Conservation (phyloP, 2,113 vertebrate species). For the Rutilus rutilus region DNA sequence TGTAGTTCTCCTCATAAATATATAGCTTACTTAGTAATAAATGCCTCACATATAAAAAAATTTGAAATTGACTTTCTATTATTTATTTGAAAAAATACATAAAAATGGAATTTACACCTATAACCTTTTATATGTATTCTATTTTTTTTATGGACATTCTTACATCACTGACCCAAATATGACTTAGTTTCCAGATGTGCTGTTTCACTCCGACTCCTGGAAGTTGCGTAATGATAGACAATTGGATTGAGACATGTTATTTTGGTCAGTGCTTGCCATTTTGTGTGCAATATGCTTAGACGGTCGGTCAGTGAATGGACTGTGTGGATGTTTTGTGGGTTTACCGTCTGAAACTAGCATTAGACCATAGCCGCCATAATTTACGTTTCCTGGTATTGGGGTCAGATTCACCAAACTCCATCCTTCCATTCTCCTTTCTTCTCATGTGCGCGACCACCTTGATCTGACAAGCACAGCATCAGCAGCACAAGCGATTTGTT, state of each 20-base stretch:
- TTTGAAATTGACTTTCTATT: too few species aligned
- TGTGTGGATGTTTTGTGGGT: background rate
- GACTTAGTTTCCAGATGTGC: background rate
- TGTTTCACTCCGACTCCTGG: background rate
- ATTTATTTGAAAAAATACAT: too few species aligned
- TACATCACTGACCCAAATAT: background rate
- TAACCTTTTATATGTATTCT: background rate
- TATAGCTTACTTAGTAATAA: background rate
- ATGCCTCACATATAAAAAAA: too few species aligned
- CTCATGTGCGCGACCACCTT: background rate
- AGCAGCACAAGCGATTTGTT: constrained; percentile 61
- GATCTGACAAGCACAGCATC: constrained; percentile 42
- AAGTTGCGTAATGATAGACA: background rate
- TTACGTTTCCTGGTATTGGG: constrained; percentile 6
- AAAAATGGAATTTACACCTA: too few species aligned
- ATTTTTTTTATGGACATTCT: background rate
- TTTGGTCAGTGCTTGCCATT: background rate
- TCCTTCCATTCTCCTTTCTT: background rate
- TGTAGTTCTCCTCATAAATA: background rate
- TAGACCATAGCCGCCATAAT: background rate
- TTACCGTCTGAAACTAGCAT: background rate
- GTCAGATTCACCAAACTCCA: background rate
- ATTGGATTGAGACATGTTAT: background rate
- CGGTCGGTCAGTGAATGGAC: background rate
- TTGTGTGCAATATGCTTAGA: background rate